phyloP scores from a whole-genome alignment of 2,888 invertebrate genomes.

The Pristionchus arcanus region DNA sequence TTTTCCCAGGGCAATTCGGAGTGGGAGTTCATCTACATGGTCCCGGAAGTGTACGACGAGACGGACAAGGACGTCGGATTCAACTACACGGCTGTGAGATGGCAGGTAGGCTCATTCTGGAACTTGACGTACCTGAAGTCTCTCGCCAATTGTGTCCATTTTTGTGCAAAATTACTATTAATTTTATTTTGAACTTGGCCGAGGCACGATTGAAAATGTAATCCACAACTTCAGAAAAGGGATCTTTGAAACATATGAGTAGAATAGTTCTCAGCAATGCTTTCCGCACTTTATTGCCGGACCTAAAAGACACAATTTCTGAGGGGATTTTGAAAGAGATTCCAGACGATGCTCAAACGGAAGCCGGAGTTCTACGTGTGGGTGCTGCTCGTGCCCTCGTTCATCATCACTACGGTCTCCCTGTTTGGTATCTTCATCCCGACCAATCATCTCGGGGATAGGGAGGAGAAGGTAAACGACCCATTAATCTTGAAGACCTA shows the following conservation, averaged over 20 bases:
- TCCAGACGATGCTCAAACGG: slow-evolving; percentile 50
- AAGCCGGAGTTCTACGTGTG: slow-evolving; percentile 67
- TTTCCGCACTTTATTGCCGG: too few relatives aligned
- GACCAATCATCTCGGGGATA: slow-evolving; percentile 64
- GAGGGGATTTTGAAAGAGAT: too few relatives aligned
- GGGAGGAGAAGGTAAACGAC: slow-evolving; percentile 68
- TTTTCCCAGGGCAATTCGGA: slow-evolving; percentile 70
- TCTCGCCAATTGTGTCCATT: too few relatives aligned
- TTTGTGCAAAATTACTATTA: too few relatives aligned
- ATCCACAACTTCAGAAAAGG: too few relatives aligned
- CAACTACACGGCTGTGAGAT: slow-evolving; percentile 58
- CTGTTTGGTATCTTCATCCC: slow-evolving; percentile 69
- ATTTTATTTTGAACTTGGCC: too few relatives aligned
- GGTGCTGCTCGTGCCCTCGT: slow-evolving; percentile 69
- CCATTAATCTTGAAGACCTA: too few relatives aligned
- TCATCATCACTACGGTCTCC: slow-evolving; percentile 68
- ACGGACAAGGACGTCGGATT: slow-evolving; percentile 67
- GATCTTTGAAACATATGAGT: neutral
- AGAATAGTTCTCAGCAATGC: too few relatives aligned
- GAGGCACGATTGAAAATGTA: too few relatives aligned
- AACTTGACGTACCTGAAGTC: too few relatives aligned
- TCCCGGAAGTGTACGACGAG: slow-evolving; percentile 54
- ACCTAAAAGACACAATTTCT: too few relatives aligned
- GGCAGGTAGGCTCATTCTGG: too few relatives aligned
- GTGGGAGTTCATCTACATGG: slow-evolving; percentile 63